phyloP scores from a whole-genome alignment of 2,113 vertebrate species.

The Gopherus flavomarginatus region DNA sequence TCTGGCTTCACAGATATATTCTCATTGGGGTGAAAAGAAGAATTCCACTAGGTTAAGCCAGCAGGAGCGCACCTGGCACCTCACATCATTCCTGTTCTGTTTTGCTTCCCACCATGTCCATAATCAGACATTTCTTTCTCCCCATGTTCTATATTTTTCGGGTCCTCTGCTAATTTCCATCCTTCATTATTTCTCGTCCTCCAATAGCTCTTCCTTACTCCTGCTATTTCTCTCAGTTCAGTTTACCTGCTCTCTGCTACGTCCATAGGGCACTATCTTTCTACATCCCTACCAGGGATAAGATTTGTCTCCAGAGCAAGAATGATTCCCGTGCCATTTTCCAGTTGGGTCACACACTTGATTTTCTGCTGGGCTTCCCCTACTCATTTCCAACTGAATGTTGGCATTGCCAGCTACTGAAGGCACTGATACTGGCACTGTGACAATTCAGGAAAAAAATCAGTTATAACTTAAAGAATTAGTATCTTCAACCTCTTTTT shows the following conservation, averaged over 20 bases:
- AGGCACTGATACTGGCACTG: background rate
- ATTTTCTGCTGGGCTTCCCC: background rate
- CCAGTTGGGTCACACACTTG: background rate
- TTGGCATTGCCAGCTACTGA: background rate
- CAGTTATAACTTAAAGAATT: constrained; percentile 6
- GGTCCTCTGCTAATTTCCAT: background rate
- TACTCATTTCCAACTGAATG: background rate
- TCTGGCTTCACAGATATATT: background rate
- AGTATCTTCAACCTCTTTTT: background rate
- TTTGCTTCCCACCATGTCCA: background rate
- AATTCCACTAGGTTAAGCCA: background rate
- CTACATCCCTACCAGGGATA: background rate
- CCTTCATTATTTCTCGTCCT: background rate
- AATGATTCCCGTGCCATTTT: background rate
- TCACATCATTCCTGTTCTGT: background rate
- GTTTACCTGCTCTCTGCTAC: background rate
- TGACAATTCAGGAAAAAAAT: constrained; percentile 14
- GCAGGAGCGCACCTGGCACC: background rate
- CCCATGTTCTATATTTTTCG: background rate
- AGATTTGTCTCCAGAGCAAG: background rate
- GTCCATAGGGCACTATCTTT: background rate
- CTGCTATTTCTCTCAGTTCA: background rate
- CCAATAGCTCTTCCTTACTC: background rate
- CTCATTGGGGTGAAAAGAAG: background rate
- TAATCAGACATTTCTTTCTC: background rate